Evolutionary conservation across 2,113 vertebrate genomes (phyloP), one percentile per base, ranked within the genome.

Genomic region (Camelus dromedarius): DNA sequence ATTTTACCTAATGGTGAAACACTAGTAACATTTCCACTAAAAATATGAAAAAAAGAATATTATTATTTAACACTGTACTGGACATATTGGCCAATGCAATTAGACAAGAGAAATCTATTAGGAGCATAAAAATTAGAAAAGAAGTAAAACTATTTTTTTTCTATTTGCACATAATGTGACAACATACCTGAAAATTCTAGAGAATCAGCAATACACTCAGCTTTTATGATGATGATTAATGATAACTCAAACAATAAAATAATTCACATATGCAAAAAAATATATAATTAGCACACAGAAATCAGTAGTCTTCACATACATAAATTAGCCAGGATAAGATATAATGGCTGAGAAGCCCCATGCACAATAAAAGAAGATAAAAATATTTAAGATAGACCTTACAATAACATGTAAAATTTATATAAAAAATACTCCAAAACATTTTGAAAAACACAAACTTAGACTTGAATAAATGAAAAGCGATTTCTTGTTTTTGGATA

Each of bases 71-170:
- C 30, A 73, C 15, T 48, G 4, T 46, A 32, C 42, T 80, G n/a
- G 18, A 79, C 52, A 42, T 81, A 35, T 62, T 48, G 50, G 24
- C 3, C 26, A 66, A 15, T 66, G 30, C 8, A 66, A 19, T 67
- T 64, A 69, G 24, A 75, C 9, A 81, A 66, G 66, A 82, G 58
- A 92, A 81, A 18, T 87, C 56, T 80, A 91, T 91, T n/a, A 73
- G 32, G 11, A 9, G 8, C 35, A 56, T 73, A 80, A 64, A 76
- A 35, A 73, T 54, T 28, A 52, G 26, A 66, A 87, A 73, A 80
- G 26, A 76, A 87, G 30, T 28, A 69, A 70, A 58, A 22, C 48
- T 52, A 64, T 79, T 81, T 64, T 72, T 67, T 80, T 86, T 73
- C 67, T n/a, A 48, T 80, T 85, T 35, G 18, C 24, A 58, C 24